Evolutionary conservation across 2,888 invertebrate species (phyloP), one percentile per base, ranked within the genome.

Genomic region (Hybos culiciformis): DNA sequence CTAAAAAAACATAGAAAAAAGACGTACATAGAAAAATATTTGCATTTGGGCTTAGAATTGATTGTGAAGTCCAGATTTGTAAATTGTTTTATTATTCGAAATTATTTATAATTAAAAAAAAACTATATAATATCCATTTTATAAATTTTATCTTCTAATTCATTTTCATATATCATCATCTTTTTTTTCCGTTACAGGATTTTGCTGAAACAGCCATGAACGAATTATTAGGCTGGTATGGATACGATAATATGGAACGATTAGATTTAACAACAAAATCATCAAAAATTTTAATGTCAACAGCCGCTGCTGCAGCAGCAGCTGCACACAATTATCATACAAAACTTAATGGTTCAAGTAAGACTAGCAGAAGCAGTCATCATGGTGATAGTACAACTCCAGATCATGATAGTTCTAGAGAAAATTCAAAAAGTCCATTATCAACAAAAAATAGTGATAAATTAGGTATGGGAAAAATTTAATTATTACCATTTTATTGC

Each of bases 131-230:
- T n/a, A n/a, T 29, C n/a, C n/a, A 31, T 31, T 31, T 31, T 12
- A 2, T 31, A 34, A 34, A 34, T 18, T 34, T 19, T 8, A 12
- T 2, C 9, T 17, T 23, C 12, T 2, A 40, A 40, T 18, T 31
- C 1, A 39, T 11, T 18, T 41, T 40, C 9, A 37, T n/a, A 37
- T 32, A 36, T 34, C 39, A 12, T 32, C 33, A 33, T 47, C 48
- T 43, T 26, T 15, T 43, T 42, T 43, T 44, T 45, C 48, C 34
- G 17, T 72, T 72, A 4, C 70, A 91, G 91, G 86, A 88, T 63
- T 91, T 84, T 66, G 90, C 90, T 5, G 88, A 88, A 63, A 85
- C 82, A 39, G 87, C 90, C 2, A 91, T 91, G 88, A 90, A 88
- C 59, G 90, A 91, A 65, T 70, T 91, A 47, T 72, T 91, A 19